Conservation (phyloP, 2,797 vertebrate species). For the Siniperca obscura region DNA sequence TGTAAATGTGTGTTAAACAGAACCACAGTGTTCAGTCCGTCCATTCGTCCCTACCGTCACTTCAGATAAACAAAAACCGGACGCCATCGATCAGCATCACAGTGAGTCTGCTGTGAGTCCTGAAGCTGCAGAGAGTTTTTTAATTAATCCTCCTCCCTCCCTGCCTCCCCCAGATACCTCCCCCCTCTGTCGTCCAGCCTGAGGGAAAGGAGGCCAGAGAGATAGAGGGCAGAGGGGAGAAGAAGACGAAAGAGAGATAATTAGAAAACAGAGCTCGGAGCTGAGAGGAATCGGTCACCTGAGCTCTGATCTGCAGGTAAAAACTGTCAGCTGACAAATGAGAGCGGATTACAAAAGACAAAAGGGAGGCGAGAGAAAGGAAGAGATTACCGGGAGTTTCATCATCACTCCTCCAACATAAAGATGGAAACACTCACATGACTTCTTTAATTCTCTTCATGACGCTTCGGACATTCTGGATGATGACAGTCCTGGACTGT, state of each 20-base stretch:
- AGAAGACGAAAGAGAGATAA: constrained; percentile 30
- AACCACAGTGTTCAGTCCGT: neutral
- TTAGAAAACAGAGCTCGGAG: constrained; percentile 55
- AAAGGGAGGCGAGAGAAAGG: neutral
- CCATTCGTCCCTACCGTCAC: neutral
- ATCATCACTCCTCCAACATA: neutral
- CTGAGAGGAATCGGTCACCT: constrained; percentile 47
- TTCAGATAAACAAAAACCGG: constrained; percentile 41
- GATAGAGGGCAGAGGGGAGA: neutral
- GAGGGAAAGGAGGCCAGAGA: neutral
- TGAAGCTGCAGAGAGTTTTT: constrained; percentile 20
- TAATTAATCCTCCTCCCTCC: constrained; percentile 37
- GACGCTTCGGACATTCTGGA: too few relatives aligned
- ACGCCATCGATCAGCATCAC: constrained; percentile 45
- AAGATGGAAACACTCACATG: neutral
- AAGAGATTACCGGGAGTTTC: constrained; percentile 27
- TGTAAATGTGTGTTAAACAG: neutral
- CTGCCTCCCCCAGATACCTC: too few relatives aligned
- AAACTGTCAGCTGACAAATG: constrained; percentile 35
- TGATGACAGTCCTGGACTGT: too few relatives aligned
- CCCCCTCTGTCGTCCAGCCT: neutral
- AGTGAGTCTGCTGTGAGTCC: neutral
- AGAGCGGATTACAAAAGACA: neutral
- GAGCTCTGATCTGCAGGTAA: constrained; percentile 40
- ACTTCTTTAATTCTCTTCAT: neutral